These are phyloP conservation scores for Eupithecia vulgata DNA, from an alignment of 2,888 invertebrate genomes.

Conservation along the genomic window DNA sequence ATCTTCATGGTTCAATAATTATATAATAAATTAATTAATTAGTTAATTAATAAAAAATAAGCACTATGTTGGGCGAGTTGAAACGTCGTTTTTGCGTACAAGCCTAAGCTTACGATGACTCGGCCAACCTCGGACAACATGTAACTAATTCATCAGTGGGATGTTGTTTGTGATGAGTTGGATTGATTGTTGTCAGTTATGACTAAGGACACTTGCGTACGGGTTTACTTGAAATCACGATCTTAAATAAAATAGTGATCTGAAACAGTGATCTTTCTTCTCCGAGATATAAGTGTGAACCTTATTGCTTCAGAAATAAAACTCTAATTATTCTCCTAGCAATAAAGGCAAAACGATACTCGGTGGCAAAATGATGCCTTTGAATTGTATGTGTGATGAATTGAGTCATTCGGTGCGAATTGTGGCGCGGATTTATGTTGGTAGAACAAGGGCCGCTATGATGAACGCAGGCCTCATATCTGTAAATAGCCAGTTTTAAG, in stretches of 20 bases:
- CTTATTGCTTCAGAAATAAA: constrained; percentile 13
- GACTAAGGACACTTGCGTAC: background rate
- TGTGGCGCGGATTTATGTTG: constrained; percentile 32
- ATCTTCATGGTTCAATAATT: background rate
- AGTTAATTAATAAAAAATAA: too few relatives aligned
- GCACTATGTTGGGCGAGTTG: too few relatives aligned
- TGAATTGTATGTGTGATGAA: too few relatives aligned
- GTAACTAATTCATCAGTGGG: background rate
- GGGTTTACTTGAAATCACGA: background rate
- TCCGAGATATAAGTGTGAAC: background rate
- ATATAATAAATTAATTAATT: too few relatives aligned
- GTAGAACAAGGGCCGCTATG: constrained; percentile 17
- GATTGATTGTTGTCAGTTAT: too few relatives aligned
- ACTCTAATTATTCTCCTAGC: constrained; percentile 2
- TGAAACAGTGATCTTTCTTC: background rate
- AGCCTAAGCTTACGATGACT: background rate
- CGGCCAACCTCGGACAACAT: too few relatives aligned
- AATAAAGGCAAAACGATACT: constrained; percentile 18
- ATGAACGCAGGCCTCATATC: constrained; percentile 9
- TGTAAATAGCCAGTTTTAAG: constrained; percentile 2
- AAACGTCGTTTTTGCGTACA: background rate
- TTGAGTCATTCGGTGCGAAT: constrained; percentile 29
- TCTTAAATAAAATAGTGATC: too few relatives aligned
- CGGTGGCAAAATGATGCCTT: constrained; percentile 31
- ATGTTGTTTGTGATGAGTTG: too few relatives aligned